Base-by-base conservation (phyloP, 2,113 vertebrate genomes). In the Nematolebias whitei region DNA sequence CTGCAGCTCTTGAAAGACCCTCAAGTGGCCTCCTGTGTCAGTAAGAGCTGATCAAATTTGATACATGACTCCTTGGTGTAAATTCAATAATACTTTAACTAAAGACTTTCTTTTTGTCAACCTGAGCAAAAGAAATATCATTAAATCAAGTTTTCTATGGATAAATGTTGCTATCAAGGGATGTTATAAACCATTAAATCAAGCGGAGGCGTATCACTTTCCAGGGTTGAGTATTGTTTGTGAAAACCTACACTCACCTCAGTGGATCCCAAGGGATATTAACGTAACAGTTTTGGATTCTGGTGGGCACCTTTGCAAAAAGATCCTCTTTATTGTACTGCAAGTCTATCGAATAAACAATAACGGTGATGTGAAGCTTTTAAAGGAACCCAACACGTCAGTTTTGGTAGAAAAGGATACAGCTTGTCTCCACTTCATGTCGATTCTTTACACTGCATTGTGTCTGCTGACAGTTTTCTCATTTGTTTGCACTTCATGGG, bases 401-500 rank as follows among this genome's bases (percentile, higher is more conserved):
- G 74, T 66, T n/a, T 75, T 79, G 58, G 49, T 18, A 53, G 68
- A 69, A 60, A 43, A 60, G 68, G 70, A 55, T 73, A 57, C 71
- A 70, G 72, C 79, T 75, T 82, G 79, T 85, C 84, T 64, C 72
- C 79, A 55, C 71, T 65, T 51, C 82, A 70, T 82, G 85, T 61
- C 61, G 82, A 76, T 78, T 83, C 79, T 87, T 88, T 81, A 75
- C 73, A 84, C 71, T 85, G 81, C 74, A 83, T 87, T 90, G 85
- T 90, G 75, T 54, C 51, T 32, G 4, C 57, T 80, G 83, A 86
- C 83, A 80, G 73, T 78, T 84, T 85, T 81, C 73, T 76, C 71
- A 79, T 85, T 79, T 85, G 88, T 87, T 84, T 85, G 81, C 83
- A 68, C 79, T 85, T 83, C 77, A 78, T 67, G 83, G 84, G 82